Conservation (phyloP, 2,797 vertebrate species). For the Tapera naevia region DNA sequence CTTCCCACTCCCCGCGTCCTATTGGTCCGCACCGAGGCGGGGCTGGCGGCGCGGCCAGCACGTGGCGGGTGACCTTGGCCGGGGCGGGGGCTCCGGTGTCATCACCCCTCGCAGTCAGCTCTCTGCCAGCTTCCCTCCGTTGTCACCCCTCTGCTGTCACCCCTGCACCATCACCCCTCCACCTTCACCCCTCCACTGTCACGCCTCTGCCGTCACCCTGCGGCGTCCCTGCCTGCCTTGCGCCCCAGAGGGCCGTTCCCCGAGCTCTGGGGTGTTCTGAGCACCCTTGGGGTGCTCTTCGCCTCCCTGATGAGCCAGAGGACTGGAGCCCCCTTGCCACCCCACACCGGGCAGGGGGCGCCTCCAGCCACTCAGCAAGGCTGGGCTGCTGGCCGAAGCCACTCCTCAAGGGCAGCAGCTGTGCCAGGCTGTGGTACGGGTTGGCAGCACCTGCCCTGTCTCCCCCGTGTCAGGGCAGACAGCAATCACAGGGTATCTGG, state of each 20-base stretch:
- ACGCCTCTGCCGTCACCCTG: neutral
- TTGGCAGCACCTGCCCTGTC: neutral
- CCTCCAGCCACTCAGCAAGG: neutral
- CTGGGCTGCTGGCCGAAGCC: accelerated
- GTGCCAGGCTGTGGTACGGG: accelerated
- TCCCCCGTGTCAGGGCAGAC: accelerated
- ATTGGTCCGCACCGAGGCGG: neutral
- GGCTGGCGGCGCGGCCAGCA: neutral
- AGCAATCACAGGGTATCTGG: accelerated
- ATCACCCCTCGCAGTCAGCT: neutral
- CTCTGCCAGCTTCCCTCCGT: neutral
- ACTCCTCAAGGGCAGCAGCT: accelerated
- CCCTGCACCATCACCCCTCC: neutral
- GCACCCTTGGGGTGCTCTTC: too few species aligned
- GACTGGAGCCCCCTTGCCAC: too few species aligned
- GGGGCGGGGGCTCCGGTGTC: neutral
- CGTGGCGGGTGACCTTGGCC: constrained; percentile 39
- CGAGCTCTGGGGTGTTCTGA: neutral
- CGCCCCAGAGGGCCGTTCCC: neutral
- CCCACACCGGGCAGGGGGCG: accelerated
- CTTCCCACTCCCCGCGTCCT: neutral
- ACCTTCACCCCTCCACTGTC: neutral
- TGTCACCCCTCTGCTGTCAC: neutral
- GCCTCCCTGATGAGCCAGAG: accelerated
- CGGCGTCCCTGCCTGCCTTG: neutral